Base-by-base conservation (phyloP, 1,140 invertebrate species). In the Venustaconcha ellipsiformis region DNA sequence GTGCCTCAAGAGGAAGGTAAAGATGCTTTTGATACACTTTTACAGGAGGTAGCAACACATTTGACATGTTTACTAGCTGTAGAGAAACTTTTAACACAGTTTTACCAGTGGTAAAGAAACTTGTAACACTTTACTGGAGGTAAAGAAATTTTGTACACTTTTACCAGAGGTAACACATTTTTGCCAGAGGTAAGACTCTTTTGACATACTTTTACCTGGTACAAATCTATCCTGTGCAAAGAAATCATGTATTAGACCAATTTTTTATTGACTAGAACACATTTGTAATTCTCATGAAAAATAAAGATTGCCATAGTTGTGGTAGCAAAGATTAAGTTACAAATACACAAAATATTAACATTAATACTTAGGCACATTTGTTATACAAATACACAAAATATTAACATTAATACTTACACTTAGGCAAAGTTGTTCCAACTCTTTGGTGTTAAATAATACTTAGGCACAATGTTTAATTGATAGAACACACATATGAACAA, bases 1-100 rank as follows among this genome's bases (percentile, higher is more conserved):
- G 30, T 83, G 12, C 82, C 83, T 1, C 74, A 79, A 20, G 63
- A 72, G 68, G 70, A 81, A 74, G 78, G 83, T 82, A 72, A 70
- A 62, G 62, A 3, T 48, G 1, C 14, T 26, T 57, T 14, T 15
- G 11, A 17, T 8, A 17, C n/a, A 68, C 30, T 17, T 18, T 68
- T 2, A 57, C 30, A 13, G 14, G 14, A 57, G 55, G 14, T 18
- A 17, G 12, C 3, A 15, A 14, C 18, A 5, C 14, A 5, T 57
- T 14, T 15, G 55, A 17, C 17, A 68, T 13, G 2, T 18, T 68
- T 17, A 57, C 30, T 13, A 4, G 14, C 6, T 8, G 14, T 18
- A 17, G 12, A 17, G n/a, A 69, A 69, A 67, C 73, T 20, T 15
- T 37, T 14, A 69, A 75, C 69, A 14, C 18, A 5, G n/a, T 2